These are phyloP conservation scores for Halcyon senegalensis DNA, from an alignment of 2,113 vertebrate genomes.

Conservation along the genomic window DNA sequence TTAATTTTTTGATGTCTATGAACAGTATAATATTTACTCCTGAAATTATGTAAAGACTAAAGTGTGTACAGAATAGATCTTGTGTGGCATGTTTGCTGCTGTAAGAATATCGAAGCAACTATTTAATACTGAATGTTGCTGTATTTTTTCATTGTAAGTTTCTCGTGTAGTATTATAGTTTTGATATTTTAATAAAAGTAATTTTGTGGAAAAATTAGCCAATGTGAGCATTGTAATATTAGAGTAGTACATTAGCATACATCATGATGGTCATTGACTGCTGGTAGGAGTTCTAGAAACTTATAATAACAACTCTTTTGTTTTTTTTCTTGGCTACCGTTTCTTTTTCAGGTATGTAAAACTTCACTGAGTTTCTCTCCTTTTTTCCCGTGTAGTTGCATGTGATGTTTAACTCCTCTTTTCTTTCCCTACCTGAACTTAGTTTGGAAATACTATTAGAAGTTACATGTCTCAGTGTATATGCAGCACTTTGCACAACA, in stretches of 20 bases:
- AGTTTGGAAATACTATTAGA: constrained; percentile 62
- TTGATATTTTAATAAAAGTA: background rate
- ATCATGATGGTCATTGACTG: background rate
- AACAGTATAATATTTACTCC: background rate
- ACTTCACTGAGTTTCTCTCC: constrained; percentile 78
- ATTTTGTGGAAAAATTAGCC: background rate
- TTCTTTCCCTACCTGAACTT: constrained; percentile 32
- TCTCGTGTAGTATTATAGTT: background rate
- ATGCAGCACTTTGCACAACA: background rate
- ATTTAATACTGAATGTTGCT: background rate
- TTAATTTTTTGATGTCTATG: background rate
- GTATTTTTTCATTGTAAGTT: background rate
- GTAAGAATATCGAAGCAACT: background rate
- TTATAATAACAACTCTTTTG: constrained; percentile 66
- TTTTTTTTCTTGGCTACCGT: constrained; percentile 79
- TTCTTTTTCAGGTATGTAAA: constrained; percentile 87
- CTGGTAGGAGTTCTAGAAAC: constrained; percentile 56
- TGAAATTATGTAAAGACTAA: background rate
- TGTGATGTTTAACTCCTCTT: constrained; percentile 68
- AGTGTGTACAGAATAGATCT: background rate
- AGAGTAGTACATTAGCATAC: background rate
- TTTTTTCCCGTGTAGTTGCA: constrained; percentile 69
- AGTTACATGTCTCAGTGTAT: constrained; percentile 19
- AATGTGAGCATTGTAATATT: background rate
- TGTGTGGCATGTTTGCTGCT: background rate